Evolutionary conservation across 2,888 invertebrate species (phyloP), one percentile per base, ranked within the genome.

Genomic region (Platypus cylindrus): DNA sequence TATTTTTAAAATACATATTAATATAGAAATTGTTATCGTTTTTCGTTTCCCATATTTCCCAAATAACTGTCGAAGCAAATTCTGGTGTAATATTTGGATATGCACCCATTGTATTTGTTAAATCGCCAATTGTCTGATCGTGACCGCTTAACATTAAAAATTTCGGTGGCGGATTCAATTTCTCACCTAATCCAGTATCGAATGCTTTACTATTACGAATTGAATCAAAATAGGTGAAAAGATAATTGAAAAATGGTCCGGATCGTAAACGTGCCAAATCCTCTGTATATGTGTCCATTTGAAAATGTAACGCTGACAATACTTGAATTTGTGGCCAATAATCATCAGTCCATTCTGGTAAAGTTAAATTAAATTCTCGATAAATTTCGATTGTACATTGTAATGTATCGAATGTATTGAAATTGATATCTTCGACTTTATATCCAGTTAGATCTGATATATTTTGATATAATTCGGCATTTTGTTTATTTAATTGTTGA

Each of bases 121-220:
- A 46, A 48, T 69, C 75, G 0, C 75, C 77, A 8, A 87, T 57
- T 0, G 80, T 85, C 2, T 75, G 68, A 52, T 87, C 87, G 50
- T 87, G 87, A 0, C 67, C 82, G 47, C 81, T 81, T 48, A 47
- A 26, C 42, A 45, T 45, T 9, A 45, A 32, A 17, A 46, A 45
- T 38, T 45, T 47, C 7, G 36, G 25, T 9, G 29, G 14, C 8
- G 22, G 9, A 11, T 14, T 29, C 13, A 27, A 16, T n/a, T n/a
- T n/a, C 11, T 27, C 17, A 8, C 12, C 30, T 7, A 22, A 11
- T 4, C 3, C 14, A 11, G 15, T 24, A n/a, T 20, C 14, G 7
- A 17, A 14, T 13, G 28, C 14, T 13, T 20, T 28, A n/a, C 28
- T 24, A 3, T 26, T n/a, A 16, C 23, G 22, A n/a, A 36, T 17